Evolutionary conservation across 2,888 invertebrate genomes (phyloP), one percentile per base, ranked within the genome.

Genomic region (Acleris holmiana): DNA sequence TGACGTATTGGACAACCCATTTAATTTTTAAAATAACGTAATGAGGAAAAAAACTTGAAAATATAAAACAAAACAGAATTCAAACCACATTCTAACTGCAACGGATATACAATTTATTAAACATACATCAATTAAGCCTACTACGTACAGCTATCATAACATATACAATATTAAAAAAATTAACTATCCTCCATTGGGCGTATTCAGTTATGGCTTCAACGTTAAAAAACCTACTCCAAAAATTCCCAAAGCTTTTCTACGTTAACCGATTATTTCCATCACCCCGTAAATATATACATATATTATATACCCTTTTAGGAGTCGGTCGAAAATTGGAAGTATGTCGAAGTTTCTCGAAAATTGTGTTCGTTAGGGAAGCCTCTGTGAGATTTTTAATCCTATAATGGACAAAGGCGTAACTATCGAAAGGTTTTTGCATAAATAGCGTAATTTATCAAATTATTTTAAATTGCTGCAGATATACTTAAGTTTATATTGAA

Each of bases 81-180:
- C 21, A 47, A 58, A 67, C 40, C 40, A 44, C n/a, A 7, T 18
- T 44, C 15, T 41, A 61, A 35, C 53, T 10, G 25, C 48, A 54
- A 70, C 68, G 64, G 67, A 71, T 69, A 73, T 69, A 69, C 68
- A 69, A 73, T 69, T 68, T 67, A 62, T 47, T 66, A 17, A 68
- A 61, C 61, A 62, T 71, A 69, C 70, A 68, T 73, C 71, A 72
- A 67, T 73, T 71, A 78, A 79, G 77, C 77, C 73, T 79, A 79
- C 70, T 86, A 85, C 77, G 74, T 90, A 90, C 86, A 88, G 82
- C 82, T 86, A 83, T 61, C 82, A 73, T 86, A 83, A 58, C 82
- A 73, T 85, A 82, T 88, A 67, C 77, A 78, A 79, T 74, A 78
- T 79, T 82, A 83, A 80, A 74, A 68, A 71, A 73, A 74, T 72